These are phyloP conservation scores for Melanerpes formicivorus DNA, from an alignment of 2,113 vertebrate species.

Conservation along the genomic window DNA sequence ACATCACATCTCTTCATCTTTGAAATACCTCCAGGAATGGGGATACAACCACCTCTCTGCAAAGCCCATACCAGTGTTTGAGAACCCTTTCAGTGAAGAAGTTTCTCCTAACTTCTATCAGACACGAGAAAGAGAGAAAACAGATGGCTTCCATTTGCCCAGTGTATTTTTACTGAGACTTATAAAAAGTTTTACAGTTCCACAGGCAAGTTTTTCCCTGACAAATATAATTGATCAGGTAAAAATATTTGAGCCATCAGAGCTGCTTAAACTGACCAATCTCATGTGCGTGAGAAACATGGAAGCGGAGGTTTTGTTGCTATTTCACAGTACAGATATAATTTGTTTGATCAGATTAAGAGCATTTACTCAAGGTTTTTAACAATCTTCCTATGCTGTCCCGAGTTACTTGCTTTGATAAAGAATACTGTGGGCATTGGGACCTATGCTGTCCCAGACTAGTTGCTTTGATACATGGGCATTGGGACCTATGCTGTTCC, in stretches of 20 bases:
- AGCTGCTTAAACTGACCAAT: neutral
- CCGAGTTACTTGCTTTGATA: neutral
- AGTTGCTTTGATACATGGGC: neutral
- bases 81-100: too few species aligned
- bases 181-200: neutral
- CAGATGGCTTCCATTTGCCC: neutral
- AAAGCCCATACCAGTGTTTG: too few species aligned
- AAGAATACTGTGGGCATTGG: neutral
- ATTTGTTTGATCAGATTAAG: neutral
- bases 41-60: too few species aligned
- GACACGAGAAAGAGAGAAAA: neutral
- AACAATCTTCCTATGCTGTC: neutral
- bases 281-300: neutral
- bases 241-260: neutral
- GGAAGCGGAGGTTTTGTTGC: neutral
- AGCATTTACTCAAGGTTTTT: neutral
- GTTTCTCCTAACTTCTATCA: neutral
- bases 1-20: neutral
- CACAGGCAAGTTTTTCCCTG: neutral
- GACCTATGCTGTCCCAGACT: neutral
- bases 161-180: neutral
- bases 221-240: neutral
- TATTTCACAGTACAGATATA: neutral
- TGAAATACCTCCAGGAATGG: too few species aligned
- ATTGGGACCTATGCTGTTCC: neutral